phyloP scores from a whole-genome alignment of 30 jellyfish, hydroid and myxozoan genomes.

The Hydra vulgaris region DNA sequence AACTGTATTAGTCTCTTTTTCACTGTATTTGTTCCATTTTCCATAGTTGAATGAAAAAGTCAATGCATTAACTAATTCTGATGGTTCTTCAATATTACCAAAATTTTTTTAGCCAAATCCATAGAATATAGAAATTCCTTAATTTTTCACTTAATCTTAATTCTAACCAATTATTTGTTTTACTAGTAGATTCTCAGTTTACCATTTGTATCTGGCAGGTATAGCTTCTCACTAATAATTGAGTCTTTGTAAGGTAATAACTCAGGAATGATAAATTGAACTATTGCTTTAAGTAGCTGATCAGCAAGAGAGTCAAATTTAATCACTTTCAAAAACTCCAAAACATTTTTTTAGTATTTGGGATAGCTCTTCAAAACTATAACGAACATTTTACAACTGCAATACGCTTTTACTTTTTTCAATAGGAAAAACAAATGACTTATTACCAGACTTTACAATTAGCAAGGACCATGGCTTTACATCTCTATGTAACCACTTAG shows the following conservation, averaged over 20 bases:
- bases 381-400: neutral
- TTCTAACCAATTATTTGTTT: too few species aligned
- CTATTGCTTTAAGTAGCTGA: too few species aligned
- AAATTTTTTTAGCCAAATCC: neutral
- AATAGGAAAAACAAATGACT: neutral
- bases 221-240: too few species aligned
- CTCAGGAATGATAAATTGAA: too few species aligned
- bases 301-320: too few species aligned
- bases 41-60: neutral
- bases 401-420: neutral
- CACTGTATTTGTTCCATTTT: neutral
- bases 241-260: too few species aligned
- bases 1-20: neutral
- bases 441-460: neutral
- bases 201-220: too few species aligned
- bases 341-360: neutral
- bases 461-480: neutral
- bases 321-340: neutral
- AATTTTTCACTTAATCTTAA: too few species aligned
- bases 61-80: constrained; percentile 10
- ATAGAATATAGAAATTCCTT: neutral
- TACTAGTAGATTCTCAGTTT: too few species aligned
- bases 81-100: neutral
- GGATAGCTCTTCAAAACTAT: neutral
- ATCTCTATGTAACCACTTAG: neutral